Conservation (phyloP, 2,797 vertebrate genomes). For the Falco cherrug region DNA sequence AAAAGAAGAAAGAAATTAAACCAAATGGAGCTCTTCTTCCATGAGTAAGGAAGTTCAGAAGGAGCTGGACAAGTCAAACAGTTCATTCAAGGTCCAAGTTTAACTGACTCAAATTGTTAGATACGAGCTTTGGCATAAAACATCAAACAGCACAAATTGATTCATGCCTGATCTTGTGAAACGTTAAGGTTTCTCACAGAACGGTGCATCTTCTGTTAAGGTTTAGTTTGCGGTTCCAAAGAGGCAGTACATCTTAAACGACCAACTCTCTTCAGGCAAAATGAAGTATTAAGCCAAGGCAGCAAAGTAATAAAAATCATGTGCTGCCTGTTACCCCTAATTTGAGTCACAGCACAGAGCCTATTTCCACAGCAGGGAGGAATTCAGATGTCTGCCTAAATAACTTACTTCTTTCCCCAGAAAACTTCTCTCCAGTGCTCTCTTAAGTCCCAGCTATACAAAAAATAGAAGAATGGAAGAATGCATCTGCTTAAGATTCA, state of each 20-base stretch:
- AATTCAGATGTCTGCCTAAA: background rate
- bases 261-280: background rate
- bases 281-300: background rate
- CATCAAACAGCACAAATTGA: background rate
- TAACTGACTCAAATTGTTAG: background rate
- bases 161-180: background rate
- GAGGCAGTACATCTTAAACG: background rate
- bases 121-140: background rate
- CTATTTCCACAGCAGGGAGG: background rate
- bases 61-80: background rate
- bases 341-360: background rate
- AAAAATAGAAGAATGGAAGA: background rate
- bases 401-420: background rate
- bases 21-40: background rate
- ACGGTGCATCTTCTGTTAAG: background rate
- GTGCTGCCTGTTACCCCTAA: background rate
- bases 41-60: background rate
- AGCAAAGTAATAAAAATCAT: background rate
- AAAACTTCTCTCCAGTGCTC: background rate
- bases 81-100: background rate
- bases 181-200: background rate
- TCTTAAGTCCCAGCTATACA: rapidly evolving
- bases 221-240: background rate
- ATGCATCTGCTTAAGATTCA: background rate
- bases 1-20: background rate